These are phyloP conservation scores for Nomada ruficornis DNA, from an alignment of 2,888 invertebrate species.

Conservation along the genomic window DNA sequence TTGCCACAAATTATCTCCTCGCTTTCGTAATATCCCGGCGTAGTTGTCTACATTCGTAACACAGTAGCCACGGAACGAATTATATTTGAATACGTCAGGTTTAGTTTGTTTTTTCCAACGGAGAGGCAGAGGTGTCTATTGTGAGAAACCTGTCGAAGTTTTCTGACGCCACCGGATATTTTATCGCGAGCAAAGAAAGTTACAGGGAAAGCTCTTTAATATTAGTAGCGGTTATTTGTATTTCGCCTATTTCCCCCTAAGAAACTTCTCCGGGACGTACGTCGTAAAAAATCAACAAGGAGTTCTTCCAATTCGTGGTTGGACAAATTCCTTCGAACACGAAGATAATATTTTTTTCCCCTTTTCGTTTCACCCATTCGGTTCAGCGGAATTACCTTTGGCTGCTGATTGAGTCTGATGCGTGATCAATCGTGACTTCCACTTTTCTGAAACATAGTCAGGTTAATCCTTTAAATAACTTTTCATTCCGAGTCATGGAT, in stretches of 20 bases:
- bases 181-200: too few species aligned
- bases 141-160: neutral
- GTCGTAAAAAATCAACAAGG: neutral
- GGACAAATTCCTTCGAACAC: constrained; percentile 13
- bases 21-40: neutral
- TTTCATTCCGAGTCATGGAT: neutral
- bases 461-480: neutral
- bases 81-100: neutral
- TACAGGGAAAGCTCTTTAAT: too few species aligned
- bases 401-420: constrained; percentile 71
- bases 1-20: constrained; percentile 16
- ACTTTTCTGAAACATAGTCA: constrained; percentile 68
- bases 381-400: constrained; percentile 68
- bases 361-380: neutral
- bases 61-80: constrained; percentile 11
- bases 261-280: constrained; percentile 13
- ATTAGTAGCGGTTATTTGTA: constrained; percentile 11
- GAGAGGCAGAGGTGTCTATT: neutral
- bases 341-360: constrained; percentile 1
- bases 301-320: constrained; percentile 7
- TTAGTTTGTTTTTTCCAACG: neutral
- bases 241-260: neutral
- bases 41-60: neutral
- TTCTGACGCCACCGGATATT: neutral
- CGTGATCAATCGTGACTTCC: constrained; percentile 54